These are phyloP conservation scores for Sebastes elongatus DNA, from an alignment of 2,797 vertebrate species.

Conservation along the genomic window DNA sequence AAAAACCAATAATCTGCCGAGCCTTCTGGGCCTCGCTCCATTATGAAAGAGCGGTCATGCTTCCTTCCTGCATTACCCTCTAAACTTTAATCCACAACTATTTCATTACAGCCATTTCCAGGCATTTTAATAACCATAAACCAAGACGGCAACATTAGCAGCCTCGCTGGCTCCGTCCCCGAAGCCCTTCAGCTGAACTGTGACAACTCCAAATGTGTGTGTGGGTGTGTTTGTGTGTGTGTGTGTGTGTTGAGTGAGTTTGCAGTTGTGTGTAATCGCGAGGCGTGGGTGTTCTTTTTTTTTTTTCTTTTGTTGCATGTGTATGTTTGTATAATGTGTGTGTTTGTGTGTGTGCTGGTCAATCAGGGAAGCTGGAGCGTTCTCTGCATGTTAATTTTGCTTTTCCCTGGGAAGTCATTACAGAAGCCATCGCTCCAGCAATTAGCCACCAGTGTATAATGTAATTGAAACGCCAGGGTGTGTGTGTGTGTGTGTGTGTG, in stretches of 20 bases:
- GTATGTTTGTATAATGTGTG: background rate
- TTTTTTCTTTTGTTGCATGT: background rate
- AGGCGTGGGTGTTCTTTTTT: background rate
- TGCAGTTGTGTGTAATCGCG: background rate
- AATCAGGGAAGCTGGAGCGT: constrained; percentile 13
- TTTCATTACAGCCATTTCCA: constrained; percentile 53
- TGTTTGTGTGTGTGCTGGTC: constrained; percentile 1
- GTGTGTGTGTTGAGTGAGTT: background rate
- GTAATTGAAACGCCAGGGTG: constrained; percentile 29
- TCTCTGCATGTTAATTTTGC: constrained; percentile 31
- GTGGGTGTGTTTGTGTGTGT: background rate
- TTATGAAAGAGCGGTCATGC: constrained; percentile 39
- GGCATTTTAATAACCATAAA: constrained; percentile 59
- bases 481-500: background rate
- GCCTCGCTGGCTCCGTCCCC: constrained; percentile 13
- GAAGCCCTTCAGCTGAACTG: constrained; percentile 29
- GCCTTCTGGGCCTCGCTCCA: constrained; percentile 52
- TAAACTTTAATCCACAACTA: constrained; percentile 51
- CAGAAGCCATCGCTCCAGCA: constrained; percentile 41
- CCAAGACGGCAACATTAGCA: constrained; percentile 38
- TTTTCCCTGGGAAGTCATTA: constrained; percentile 48
- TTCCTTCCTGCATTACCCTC: constrained; percentile 26
- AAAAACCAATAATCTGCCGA: constrained; percentile 39
- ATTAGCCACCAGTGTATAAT: constrained; percentile 56
- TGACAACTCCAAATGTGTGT: background rate